Evolutionary conservation across 2,113 vertebrate genomes (phyloP).

Genomic region (Saguinus midas): DNA sequence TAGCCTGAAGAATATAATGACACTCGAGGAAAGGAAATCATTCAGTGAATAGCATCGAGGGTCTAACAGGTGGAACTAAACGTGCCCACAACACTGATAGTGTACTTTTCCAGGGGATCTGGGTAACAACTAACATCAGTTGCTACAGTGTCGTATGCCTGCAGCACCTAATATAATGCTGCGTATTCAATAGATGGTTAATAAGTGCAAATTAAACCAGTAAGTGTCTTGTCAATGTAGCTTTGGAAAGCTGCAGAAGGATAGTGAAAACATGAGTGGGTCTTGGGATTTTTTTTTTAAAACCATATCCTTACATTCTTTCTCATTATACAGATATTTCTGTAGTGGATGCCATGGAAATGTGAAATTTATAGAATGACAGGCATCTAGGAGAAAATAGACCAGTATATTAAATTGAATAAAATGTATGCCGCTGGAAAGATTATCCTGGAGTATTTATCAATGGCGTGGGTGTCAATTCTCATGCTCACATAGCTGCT

Average conservation of each 20-base stretch:
- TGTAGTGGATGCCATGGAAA: neutral
- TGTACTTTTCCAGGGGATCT: neutral
- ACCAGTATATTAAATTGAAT: constrained; percentile 99
- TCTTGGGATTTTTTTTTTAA: neutral
- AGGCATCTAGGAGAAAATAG: constrained; percentile 91
- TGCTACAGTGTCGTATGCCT: neutral
- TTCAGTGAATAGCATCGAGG: neutral
- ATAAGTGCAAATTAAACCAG: constrained; percentile 15
- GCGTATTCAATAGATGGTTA: neutral
- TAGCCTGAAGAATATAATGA: neutral
- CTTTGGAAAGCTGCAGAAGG: neutral
- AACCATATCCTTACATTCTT: neutral
- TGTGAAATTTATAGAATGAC: neutral
- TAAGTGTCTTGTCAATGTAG: neutral
- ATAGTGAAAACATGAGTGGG: neutral
- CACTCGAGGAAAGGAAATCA: neutral
- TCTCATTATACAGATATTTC: constrained; percentile 1
- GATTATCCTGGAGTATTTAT: constrained; percentile 97
- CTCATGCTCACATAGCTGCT: constrained; percentile 93
- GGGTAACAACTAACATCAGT: neutral
- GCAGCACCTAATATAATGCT: neutral
- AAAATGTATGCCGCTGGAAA: constrained; percentile 96
- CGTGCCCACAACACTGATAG: neutral
- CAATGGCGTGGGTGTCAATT: constrained; percentile 97
- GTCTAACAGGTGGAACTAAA: neutral